Conservation (phyloP, 1,140 invertebrate genomes). For the Orius laevigatus region DNA sequence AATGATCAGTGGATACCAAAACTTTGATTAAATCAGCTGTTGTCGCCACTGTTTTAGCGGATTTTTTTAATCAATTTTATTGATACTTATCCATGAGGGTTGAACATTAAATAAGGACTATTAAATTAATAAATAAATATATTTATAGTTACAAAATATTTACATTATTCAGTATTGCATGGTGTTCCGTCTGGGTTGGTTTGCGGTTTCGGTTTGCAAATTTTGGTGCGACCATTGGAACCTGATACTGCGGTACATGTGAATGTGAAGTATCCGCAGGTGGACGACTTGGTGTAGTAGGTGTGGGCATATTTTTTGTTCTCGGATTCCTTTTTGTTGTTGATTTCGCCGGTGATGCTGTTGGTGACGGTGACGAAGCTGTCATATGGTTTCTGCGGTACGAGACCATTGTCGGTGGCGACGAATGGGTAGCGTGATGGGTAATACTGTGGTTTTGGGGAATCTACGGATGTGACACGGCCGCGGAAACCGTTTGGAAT, state of each 20-base stretch:
- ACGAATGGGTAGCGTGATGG: conserved; percentile 5
- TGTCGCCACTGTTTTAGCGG: too few species aligned
- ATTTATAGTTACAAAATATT: conserved; percentile 6
- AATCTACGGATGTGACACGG: conserved; percentile 38
- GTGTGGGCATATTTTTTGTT: conserved; percentile 49
- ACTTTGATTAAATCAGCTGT: too few species aligned
- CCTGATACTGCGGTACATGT: conserved; percentile 61
- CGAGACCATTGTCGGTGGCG: conserved; percentile 1
- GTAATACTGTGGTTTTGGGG: background rate
- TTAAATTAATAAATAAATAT: conserved; percentile 3
- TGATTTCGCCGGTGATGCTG: conserved; percentile 52
- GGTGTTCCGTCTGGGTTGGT: conserved; percentile 36
- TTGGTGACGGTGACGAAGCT: conserved; percentile 56
- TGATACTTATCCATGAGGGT: too few species aligned
- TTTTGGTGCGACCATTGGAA: conserved; percentile 54
- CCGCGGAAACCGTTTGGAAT: conserved; percentile 49
- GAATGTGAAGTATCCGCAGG: conserved; percentile 70
- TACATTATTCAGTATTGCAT: conserved; percentile 14
- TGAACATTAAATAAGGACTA: too few species aligned
- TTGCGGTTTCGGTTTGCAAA: conserved; percentile 55
- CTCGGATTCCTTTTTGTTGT: conserved; percentile 28
- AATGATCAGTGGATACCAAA: too few species aligned
- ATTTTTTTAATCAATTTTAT: too few species aligned
- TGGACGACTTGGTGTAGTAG: conserved; percentile 69
- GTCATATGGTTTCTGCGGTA: conserved; percentile 21